Evolutionary conservation across 2,797 vertebrate species (phyloP).

Genomic region (Apogon talboti): DNA sequence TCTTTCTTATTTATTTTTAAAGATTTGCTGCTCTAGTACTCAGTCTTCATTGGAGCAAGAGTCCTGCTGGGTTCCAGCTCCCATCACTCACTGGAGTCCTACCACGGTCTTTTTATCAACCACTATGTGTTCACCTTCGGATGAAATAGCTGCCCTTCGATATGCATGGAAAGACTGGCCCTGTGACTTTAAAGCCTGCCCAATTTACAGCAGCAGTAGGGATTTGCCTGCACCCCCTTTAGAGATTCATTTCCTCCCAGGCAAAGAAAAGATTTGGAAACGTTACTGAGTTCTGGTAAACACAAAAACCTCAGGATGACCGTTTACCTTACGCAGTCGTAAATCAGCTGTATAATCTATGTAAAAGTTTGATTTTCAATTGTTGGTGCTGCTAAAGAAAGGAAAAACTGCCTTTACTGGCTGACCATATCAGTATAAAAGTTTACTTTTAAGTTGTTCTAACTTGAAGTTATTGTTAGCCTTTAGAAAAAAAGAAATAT

Average conservation of each 20-base stretch:
- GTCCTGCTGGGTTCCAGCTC: constrained; percentile 79
- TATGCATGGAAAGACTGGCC: constrained; percentile 94
- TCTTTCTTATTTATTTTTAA: background rate
- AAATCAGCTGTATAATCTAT: too few species aligned
- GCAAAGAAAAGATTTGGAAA: constrained; percentile 7
- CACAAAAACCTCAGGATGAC: too few species aligned
- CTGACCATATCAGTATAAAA: too few species aligned
- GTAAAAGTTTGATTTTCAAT: too few species aligned
- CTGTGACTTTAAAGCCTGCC: constrained; percentile 88
- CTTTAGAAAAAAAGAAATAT: background rate
- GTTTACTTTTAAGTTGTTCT: too few species aligned
- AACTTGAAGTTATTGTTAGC: too few species aligned
- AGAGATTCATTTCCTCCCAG: constrained; percentile 22
- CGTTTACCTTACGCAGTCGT: too few species aligned
- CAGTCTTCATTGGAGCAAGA: constrained; percentile 42
- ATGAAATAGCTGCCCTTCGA: constrained; percentile 77
- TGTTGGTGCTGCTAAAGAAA: too few species aligned
- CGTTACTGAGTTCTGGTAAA: background rate
- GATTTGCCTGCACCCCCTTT: constrained; percentile 89
- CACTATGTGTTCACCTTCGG: constrained; percentile 43
- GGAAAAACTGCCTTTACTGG: too few species aligned
- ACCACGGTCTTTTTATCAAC: constrained; percentile 69
- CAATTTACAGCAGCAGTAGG: constrained; percentile 82
- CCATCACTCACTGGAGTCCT: constrained; percentile 46
- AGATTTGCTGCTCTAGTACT: constrained; percentile 81